Percentiles rank a stretch among this genome's conserved stretches.
phyloP scores from a whole-genome alignment of 2,113 vertebrate species.

The Haemorhous mexicanus region DNA sequence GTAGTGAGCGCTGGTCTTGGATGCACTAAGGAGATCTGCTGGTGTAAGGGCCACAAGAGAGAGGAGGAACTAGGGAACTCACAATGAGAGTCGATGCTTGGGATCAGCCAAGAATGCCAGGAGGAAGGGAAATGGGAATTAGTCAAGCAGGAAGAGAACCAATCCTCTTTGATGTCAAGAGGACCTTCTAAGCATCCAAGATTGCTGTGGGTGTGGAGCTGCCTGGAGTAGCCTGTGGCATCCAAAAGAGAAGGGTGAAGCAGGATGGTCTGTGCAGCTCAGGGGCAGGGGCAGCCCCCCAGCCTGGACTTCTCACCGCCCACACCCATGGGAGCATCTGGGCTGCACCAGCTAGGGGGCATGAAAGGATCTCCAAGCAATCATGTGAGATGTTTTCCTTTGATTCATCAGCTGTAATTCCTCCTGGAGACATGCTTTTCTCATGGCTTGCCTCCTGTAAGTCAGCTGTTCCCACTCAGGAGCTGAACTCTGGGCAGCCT shows the following conservation, averaged over 20 bases:
- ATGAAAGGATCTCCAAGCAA: not conserved
- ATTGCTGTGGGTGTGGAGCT: not conserved
- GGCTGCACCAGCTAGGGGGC: not conserved
- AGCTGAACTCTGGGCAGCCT: not conserved
- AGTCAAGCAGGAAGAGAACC: not conserved
- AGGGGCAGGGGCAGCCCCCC: not conserved
- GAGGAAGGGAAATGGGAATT: not conserved
- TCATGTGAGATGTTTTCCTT: not conserved
- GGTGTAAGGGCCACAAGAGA: not conserved
- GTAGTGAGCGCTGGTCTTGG: not conserved
- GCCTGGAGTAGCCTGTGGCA: not conserved
- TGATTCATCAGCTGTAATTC: not conserved
- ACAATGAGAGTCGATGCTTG: rapidly evolving
- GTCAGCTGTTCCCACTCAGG: not conserved
- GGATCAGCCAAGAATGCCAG: not conserved
- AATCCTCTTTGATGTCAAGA: not conserved
- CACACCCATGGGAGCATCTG: not conserved
- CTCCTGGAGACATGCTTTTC: not conserved
- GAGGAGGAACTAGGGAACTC: not conserved
- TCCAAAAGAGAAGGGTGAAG: not conserved
- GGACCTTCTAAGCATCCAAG: not conserved
- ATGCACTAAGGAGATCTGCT: not conserved
- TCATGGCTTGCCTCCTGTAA: not conserved
- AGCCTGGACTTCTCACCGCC: too few species aligned
- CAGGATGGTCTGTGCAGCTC: not conserved